Conservation (phyloP, 2,113 vertebrate species). For the Cavia aperea region DNA sequence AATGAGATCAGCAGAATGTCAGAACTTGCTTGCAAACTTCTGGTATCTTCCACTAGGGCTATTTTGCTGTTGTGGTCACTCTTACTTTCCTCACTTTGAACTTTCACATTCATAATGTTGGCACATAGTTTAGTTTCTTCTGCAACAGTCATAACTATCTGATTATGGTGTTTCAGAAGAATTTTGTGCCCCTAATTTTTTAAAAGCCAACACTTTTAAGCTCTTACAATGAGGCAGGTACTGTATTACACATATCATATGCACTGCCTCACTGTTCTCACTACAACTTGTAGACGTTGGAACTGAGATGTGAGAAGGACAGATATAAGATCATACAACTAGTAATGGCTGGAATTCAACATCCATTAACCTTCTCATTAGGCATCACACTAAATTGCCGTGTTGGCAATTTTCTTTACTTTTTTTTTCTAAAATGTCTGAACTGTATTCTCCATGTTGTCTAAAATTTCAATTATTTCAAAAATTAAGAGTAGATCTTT, state of each 20-base stretch:
- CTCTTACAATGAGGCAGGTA: background rate
- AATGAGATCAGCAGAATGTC: background rate
- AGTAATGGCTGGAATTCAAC: background rate
- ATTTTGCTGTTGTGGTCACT: background rate
- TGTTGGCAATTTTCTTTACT: background rate
- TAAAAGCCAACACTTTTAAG: background rate
- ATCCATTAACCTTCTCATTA: background rate
- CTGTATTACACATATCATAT: background rate
- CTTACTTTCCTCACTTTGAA: background rate
- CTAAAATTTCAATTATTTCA: background rate
- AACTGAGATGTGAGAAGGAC: background rate
- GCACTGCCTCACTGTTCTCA: background rate
- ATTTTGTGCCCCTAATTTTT: background rate
- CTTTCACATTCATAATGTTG: background rate
- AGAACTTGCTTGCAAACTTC: background rate
- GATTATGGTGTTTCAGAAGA: background rate
- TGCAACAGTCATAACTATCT: background rate
- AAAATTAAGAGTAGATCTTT: background rate
- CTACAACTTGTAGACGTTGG: background rate
- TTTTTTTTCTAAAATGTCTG: background rate
- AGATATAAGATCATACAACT: background rate
- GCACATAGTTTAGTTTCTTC: background rate
- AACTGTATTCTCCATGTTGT: background rate
- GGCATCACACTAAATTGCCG: background rate
- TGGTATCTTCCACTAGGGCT: background rate